Conservation (phyloP, 2,797 vertebrate genomes). For the Falco berigora region DNA sequence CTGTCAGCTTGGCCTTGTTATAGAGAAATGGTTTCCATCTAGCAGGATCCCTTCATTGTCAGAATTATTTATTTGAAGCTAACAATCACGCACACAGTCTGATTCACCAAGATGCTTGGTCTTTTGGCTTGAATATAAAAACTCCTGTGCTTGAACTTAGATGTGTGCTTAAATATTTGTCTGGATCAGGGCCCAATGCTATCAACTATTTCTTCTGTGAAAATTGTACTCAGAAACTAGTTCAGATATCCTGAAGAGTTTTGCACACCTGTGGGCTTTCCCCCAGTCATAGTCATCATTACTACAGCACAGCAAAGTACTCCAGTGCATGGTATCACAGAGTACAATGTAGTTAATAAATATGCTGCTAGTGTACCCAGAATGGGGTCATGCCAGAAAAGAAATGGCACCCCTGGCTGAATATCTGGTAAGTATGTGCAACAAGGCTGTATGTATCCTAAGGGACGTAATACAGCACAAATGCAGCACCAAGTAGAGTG, state of each 20-base stretch:
- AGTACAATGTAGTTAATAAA: background rate
- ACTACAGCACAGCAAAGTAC: background rate
- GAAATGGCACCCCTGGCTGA: background rate
- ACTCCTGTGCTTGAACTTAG: background rate
- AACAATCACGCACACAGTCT: background rate
- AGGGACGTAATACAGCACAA: background rate
- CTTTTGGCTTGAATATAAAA: background rate
- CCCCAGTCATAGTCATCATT: background rate
- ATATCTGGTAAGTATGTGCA: background rate
- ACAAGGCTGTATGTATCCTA: background rate
- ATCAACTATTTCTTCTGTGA: background rate
- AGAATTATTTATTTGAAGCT: background rate
- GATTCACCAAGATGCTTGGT: background rate
- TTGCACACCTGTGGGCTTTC: background rate
- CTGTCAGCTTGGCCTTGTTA: background rate
- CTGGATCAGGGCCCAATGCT: background rate
- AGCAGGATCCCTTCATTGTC: background rate
- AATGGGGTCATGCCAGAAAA: background rate
- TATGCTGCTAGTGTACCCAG: background rate
- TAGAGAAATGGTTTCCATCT: background rate
- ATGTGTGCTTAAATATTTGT: background rate
- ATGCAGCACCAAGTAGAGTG: background rate
- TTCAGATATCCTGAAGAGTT: background rate
- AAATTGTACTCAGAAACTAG: background rate
- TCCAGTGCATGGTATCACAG: background rate